Base-by-base conservation (phyloP, 1,140 invertebrate genomes). In the Zophobas atratus region DNA sequence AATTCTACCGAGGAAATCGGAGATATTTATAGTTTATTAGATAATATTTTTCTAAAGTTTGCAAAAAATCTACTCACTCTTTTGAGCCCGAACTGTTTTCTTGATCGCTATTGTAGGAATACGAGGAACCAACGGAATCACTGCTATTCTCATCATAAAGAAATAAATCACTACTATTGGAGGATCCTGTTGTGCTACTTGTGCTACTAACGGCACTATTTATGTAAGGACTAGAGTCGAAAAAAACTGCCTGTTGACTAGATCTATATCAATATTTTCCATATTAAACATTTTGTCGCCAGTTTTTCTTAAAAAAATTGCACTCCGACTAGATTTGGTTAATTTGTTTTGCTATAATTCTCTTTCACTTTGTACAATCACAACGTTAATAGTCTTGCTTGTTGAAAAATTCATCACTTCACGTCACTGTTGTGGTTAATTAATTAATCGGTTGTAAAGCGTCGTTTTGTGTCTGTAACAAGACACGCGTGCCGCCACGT, bases 101-200 rank as follows among this genome's bases (percentile, higher is more conserved):
- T 82, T 90, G 89, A 78, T 91, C 89, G 84, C 89, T 90, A 35
- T 87, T 87, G 76, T 87, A 89, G 0, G 87, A 88, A 79, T 89
- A 88, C 56, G 86, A 88, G 32, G 89, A 90, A 35, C 86, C 83
- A 35, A 87, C 87, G 51, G 88, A 89, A 82, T 89, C 87, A 78
- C 88, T 88, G 82, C 87, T 88, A 79, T 88, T 88, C 73, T 89
- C 89, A 80, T 90, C 88, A 6, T 88, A 89, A 46, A 86, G 80
- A 76, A 90, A 89, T 77, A 89, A 87, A 83, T 89, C 89, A 73
- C 84, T 82, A 67, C 85, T 83, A 4, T 83, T 85, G 4, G 84
- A 84, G 32, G 83, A 82, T 20, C 84, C 83, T 4, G 84, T 85
- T 1, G 82, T 85, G 73, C 82, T 83, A 8, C 84, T 82, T 55